phyloP scores from a whole-genome alignment of 1,140 invertebrate species.

The Ooceraea biroi region DNA sequence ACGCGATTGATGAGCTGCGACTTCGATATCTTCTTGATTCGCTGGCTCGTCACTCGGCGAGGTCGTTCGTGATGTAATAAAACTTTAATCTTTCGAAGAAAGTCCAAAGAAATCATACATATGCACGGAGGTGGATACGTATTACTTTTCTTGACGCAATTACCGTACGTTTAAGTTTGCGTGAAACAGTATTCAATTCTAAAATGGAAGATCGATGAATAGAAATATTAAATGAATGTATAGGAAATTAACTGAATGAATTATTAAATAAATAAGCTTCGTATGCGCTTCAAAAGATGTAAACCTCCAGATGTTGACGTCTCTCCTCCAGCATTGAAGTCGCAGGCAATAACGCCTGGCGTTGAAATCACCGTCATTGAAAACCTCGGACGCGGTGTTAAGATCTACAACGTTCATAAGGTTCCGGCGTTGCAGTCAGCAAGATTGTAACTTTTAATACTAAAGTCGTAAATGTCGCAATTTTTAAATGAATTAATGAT shows the following conservation, averaged over 20 bases:
- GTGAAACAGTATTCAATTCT: too few species aligned
- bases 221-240: constrained; percentile 14
- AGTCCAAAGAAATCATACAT: background rate
- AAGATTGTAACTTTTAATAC: constrained; percentile 2
- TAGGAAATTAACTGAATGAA: background rate
- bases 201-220: background rate
- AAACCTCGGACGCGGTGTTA: constrained; percentile 12
- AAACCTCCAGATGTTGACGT: background rate
- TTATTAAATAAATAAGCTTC: background rate
- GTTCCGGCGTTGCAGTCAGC: constrained; percentile 40
- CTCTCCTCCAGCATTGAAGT: background rate
- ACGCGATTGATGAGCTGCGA: constrained; percentile 47
- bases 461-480: constrained; percentile 4
- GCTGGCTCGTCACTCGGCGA: constrained; percentile 18
- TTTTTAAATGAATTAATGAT: background rate
- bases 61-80: constrained; percentile 46
- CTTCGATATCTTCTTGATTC: constrained; percentile 46
- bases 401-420: constrained; percentile 9
- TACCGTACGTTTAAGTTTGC: background rate
- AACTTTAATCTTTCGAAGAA: constrained; percentile 20
- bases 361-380: constrained; percentile 52
- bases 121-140: background rate
- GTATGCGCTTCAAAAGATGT: background rate
- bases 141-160: background rate
- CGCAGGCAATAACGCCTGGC: background rate